phyloP scores from a whole-genome alignment of 2,113 vertebrate genomes.

The Zeus faber region DNA sequence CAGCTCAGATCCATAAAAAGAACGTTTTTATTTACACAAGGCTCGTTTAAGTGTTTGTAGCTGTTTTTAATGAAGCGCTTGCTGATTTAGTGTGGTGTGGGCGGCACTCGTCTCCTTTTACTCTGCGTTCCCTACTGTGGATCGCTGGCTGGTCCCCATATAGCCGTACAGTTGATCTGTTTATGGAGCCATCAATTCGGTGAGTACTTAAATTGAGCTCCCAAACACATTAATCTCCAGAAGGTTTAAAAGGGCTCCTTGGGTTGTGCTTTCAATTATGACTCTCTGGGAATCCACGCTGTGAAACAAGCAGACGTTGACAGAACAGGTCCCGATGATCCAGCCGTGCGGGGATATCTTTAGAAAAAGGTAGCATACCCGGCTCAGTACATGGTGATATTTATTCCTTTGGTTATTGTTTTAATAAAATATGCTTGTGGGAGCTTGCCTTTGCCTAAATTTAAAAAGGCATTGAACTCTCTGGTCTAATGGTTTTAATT shows the following conservation, averaged over 20 bases:
- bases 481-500: background rate
- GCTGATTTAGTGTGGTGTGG: slow-evolving; percentile 3
- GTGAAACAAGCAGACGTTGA: background rate
- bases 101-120: background rate
- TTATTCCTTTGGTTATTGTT: no score
- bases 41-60: slow-evolving; percentile 4
- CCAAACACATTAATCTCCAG: background rate
- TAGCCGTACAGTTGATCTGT: background rate
- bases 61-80: slow-evolving; percentile 2
- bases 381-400: no score
- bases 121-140: slow-evolving; percentile 7
- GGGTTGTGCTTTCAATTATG: background rate
- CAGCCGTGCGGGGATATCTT: no score
- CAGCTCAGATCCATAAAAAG: slow-evolving; percentile 13
- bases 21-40: slow-evolving; percentile 22
- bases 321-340: background rate
- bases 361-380: no score
- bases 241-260: background rate
- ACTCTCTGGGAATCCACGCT: background rate
- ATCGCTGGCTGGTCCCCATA: background rate
- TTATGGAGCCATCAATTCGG: slow-evolving; percentile 8
- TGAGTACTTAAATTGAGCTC: background rate
- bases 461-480: background rate
- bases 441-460: background rate
- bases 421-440: no score